phyloP scores from a whole-genome alignment of 1,140 invertebrate genomes.

The Brachionus plicatilis region DNA sequence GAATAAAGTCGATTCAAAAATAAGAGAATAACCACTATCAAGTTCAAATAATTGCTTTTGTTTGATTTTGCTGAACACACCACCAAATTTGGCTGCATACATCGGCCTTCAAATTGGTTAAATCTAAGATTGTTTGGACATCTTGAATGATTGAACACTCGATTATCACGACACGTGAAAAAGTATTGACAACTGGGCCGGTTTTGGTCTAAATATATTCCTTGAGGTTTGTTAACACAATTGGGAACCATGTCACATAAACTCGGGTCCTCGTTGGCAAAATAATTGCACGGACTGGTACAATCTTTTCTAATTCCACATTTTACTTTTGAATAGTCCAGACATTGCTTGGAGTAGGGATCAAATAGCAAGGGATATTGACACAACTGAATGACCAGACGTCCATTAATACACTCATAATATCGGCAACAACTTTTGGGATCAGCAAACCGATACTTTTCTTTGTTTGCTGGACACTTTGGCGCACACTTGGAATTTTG shows the following conservation, averaged over 20 bases:
- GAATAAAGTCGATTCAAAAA: not conserved
- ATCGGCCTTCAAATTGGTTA: slow-evolving; percentile 38
- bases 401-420: slow-evolving; percentile 39
- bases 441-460: slow-evolving; percentile 35
- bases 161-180: slow-evolving; percentile 32
- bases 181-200: slow-evolving; percentile 34
- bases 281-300: slow-evolving; percentile 39
- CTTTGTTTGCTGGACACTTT: slow-evolving; percentile 33
- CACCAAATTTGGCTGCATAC: slow-evolving; percentile 17
- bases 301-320: slow-evolving; percentile 30
- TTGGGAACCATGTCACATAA: slow-evolving; percentile 27
- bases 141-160: slow-evolving; percentile 29
- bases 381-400: slow-evolving; percentile 4
- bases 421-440: slow-evolving; percentile 39
- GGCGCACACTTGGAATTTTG: slow-evolving; percentile 6
- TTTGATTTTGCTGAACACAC: not conserved
- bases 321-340: slow-evolving; percentile 34
- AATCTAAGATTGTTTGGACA: slow-evolving; percentile 28
- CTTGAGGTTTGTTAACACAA: slow-evolving; percentile 36
- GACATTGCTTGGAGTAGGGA: slow-evolving; percentile 24
- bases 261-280: slow-evolving; percentile 14
- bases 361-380: slow-evolving; percentile 24
- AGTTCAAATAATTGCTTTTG: not conserved
- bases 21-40: not conserved
- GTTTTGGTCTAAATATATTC: slow-evolving; percentile 31